phyloP scores from a whole-genome alignment of 2,797 vertebrate genomes.

The Lophotriccus pileatus region DNA sequence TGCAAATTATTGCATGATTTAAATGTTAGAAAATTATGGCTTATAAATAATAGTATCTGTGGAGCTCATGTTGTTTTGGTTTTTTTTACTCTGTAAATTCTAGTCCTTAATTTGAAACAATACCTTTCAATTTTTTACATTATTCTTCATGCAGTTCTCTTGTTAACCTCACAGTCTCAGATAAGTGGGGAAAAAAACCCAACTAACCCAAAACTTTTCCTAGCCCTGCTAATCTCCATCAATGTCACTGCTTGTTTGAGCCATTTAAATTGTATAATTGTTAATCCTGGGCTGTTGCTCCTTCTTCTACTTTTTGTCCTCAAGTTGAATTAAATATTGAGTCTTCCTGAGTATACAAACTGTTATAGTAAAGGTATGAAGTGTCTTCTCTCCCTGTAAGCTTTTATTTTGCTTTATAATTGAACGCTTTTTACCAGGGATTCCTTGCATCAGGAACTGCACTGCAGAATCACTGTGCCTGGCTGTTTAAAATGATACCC shows the following conservation, averaged over 20 bases:
- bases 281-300: not conserved
- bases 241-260: not conserved
- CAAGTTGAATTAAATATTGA: not conserved
- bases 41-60: not conserved
- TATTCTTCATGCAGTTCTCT: not conserved
- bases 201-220: not conserved
- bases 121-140: not conserved
- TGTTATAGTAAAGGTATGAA: not conserved
- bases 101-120: not conserved
- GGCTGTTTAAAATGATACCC: not conserved
- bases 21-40: not conserved
- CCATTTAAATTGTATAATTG: not conserved
- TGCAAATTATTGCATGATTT: not conserved
- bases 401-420: not conserved
- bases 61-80: not conserved
- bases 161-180: not conserved
- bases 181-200: not conserved
- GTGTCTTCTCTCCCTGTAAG: not conserved
- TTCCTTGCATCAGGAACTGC: not conserved
- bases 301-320: not conserved
- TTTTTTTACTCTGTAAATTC: not conserved
- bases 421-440: accelerated
- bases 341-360: not conserved
- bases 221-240: not conserved
- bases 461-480: not conserved